Conservation (phyloP, 2,113 vertebrate species). For the Pachyramphus minor region DNA sequence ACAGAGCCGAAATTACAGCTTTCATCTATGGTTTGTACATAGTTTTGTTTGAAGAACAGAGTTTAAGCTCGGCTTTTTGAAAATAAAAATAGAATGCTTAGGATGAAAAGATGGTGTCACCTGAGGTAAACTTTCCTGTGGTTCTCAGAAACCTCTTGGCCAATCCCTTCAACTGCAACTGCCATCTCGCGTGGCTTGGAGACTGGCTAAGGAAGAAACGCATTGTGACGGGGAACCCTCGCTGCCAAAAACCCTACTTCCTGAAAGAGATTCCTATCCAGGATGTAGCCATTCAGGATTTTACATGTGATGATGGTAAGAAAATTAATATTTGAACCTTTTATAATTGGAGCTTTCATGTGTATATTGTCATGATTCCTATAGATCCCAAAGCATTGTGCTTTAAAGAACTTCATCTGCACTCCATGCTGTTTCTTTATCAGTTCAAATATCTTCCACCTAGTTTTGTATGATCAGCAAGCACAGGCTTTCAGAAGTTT, state of each 20-base stretch:
- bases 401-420: neutral
- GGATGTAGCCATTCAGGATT: conserved; percentile 96
- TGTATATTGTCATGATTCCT: neutral
- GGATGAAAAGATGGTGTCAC: neutral
- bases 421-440: neutral
- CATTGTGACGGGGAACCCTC: conserved; percentile 96
- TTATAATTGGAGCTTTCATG: neutral
- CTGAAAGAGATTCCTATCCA: conserved; percentile 98
- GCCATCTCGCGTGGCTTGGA: conserved; percentile 94
- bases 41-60: neutral
- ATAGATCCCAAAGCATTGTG: neutral
- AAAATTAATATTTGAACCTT: neutral
- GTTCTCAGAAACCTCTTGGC: conserved; percentile 89
- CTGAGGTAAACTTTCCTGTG: neutral
- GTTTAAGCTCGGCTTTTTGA: neutral
- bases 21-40: conserved; percentile 5
- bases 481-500: neutral
- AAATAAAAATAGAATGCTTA: neutral
- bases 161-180: conserved; percentile 99
- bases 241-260: conserved; percentile 96
- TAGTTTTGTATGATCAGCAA: neutral
- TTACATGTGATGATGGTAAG: conserved; percentile 95
- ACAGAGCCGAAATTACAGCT: conserved; percentile 23
- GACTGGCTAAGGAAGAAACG: conserved; percentile 96
- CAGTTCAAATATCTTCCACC: neutral